phyloP scores from a whole-genome alignment of 1,140 invertebrate genomes.

The Charaxes varanes region DNA sequence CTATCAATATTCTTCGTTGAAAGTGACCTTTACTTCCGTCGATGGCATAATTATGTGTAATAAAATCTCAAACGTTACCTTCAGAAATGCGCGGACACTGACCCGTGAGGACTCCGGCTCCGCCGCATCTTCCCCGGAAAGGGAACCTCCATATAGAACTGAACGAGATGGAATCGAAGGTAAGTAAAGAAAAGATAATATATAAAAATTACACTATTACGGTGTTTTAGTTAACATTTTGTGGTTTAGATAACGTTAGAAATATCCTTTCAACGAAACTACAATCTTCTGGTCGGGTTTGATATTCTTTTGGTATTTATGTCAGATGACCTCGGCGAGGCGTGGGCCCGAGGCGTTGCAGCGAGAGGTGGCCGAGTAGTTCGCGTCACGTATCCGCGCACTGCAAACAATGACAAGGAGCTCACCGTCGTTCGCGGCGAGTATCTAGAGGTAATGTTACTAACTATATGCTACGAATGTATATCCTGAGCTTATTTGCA shows the following conservation, averaged over 20 bases:
- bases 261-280: too few relatives aligned
- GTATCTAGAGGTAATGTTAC: conserved; percentile 88
- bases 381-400: conserved; percentile 94
- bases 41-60: too few relatives aligned
- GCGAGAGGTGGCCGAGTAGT: conserved; percentile 87
- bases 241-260: too few relatives aligned
- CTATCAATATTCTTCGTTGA: too few relatives aligned
- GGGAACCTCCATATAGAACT: conserved; percentile 47
- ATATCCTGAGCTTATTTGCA: too few relatives aligned
- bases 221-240: too few relatives aligned
- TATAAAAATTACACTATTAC: too few relatives aligned
- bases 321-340: conserved; percentile 70
- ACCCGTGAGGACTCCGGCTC: conserved; percentile 55
- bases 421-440: conserved; percentile 96
- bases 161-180: conserved; percentile 52
- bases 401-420: conserved; percentile 99
- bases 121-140: conserved; percentile 61
- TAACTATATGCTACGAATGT: neutral
- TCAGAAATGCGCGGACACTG: conserved; percentile 42
- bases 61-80: too few relatives aligned
- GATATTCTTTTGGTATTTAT: too few relatives aligned
- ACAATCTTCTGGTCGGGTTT: too few relatives aligned
- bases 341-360: conserved; percentile 86
- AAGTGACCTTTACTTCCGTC: too few relatives aligned
- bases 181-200: too few relatives aligned